Evolutionary conservation across 2,113 vertebrate genomes (phyloP), one percentile per base, ranked within the genome.

Genomic region (Pteropus alecto): DNA sequence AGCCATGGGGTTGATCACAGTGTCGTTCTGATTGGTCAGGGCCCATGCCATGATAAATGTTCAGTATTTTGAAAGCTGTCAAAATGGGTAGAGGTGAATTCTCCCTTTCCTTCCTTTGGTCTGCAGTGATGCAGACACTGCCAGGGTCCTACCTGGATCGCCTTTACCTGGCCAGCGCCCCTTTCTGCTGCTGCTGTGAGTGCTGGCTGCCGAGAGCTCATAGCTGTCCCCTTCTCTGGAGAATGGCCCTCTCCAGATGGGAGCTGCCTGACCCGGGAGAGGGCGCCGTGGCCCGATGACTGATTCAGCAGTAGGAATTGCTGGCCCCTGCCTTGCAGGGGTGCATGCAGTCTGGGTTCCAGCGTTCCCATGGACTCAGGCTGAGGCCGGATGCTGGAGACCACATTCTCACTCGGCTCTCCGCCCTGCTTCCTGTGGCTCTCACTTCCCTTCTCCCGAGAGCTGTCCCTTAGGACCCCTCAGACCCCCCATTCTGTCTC

Each of bases 241-340:
- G 61, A 43, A 26, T 26, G 1, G 9, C 67, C 13, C 21, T 65
- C 24, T 56, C 41, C 41, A 16, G 41, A 19, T 21, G 56, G 48
- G 28, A 46, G 15, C 70, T 3, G 0, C 21, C 24, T 61, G 6
- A 1, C 24, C 54, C 11, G 1, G 33, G 68, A 71, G 61, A 13
- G 6, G 41, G n/a, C 14, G 60, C 60, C 18, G 1, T 26, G 38
- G 22, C 46, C 22, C 22, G 0, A 38, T 21, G 93, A 58, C n/a
- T 30, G 33, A 43, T 3, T 15, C 0, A 11, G 73, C 21, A 6
- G 5, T 2, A 0, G 28, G 73, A 22, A 5, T 11, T 21, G 21
- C 63, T 33, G 76, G 15, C 33, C 18, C 54, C 60, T 28, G 22
- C 15, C 46, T 30, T 15, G 1, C 0, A 0, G 24, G 2, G 30